These are phyloP conservation scores for Limnephilus rhombicus DNA, from an alignment of 2,888 invertebrate species.

Conservation along the genomic window DNA sequence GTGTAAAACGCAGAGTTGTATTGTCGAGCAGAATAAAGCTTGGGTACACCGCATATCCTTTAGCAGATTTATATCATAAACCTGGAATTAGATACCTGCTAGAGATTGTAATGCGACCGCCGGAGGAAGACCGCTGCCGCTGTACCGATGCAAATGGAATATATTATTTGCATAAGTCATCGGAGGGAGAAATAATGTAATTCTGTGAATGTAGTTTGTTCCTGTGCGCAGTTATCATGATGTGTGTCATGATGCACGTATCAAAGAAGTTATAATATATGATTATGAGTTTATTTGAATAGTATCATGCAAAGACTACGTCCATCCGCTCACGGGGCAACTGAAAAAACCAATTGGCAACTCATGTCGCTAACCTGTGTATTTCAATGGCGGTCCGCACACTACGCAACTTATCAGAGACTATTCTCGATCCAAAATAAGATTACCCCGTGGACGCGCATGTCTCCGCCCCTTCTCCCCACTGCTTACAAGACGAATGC, in stretches of 20 bases:
- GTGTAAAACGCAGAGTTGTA: not conserved
- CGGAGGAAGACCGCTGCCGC: not conserved
- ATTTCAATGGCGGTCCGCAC: no score
- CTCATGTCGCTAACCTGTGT: no score
- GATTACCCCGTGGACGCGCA: no score
- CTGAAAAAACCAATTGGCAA: no score
- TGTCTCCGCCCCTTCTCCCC: no score
- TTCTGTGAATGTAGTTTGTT: not conserved
- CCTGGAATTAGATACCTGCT: not conserved
- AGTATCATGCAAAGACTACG: no score
- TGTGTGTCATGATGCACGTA: not conserved
- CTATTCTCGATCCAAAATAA: no score
- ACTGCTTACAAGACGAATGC: no score
- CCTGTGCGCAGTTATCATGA: no score
- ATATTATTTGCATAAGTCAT: not conserved
- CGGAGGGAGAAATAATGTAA: not conserved
- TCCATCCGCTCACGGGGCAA: no score
- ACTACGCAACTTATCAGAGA: no score
- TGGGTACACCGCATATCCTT: not conserved
- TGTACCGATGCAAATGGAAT: not conserved
- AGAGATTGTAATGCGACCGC: not conserved
- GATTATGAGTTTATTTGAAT: not conserved
- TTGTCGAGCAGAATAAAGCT: not conserved
- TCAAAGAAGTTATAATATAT: not conserved
- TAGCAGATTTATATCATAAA: not conserved